Evolutionary conservation across 2,888 invertebrate genomes (phyloP).

Genomic region (Agapostemon virescens): DNA sequence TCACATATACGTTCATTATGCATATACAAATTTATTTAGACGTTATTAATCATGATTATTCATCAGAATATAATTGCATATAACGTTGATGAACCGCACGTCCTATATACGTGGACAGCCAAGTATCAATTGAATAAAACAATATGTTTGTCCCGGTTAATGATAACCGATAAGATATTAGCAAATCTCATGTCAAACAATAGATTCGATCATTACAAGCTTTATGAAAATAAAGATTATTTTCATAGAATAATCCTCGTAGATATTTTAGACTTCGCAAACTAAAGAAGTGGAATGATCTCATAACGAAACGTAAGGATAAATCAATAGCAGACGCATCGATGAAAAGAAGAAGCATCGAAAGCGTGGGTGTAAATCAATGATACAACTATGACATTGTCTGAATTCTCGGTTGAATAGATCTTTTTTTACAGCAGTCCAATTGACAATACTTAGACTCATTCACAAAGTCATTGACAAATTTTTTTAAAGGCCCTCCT

Average conservation of each 20-base stretch:
- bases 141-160: not conserved
- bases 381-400: conserved; percentile 23
- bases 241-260: too few relatives aligned
- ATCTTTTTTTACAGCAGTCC: too few relatives aligned
- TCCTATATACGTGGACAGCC: not conserved
- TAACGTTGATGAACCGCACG: not conserved
- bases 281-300: conserved; percentile 89
- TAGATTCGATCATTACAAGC: not conserved
- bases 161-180: not conserved
- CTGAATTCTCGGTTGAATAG: too few relatives aligned
- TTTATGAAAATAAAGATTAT: not conserved
- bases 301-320: conserved; percentile 59
- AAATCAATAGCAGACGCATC: conserved; percentile 25
- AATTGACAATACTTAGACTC: too few relatives aligned
- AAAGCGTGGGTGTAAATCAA: conserved; percentile 39
- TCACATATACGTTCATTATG: not conserved
- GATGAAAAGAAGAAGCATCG: conserved; percentile 19
- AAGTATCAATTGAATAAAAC: not conserved
- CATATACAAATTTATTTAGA: not conserved
- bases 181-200: not conserved
- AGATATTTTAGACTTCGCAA: too few relatives aligned
- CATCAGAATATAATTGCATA: not conserved
- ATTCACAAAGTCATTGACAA: too few relatives aligned
- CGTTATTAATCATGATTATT: not conserved
- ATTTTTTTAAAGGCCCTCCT: too few relatives aligned